Conservation (phyloP, 2,888 invertebrate genomes). For the Steinernema hermaphroditum region DNA sequence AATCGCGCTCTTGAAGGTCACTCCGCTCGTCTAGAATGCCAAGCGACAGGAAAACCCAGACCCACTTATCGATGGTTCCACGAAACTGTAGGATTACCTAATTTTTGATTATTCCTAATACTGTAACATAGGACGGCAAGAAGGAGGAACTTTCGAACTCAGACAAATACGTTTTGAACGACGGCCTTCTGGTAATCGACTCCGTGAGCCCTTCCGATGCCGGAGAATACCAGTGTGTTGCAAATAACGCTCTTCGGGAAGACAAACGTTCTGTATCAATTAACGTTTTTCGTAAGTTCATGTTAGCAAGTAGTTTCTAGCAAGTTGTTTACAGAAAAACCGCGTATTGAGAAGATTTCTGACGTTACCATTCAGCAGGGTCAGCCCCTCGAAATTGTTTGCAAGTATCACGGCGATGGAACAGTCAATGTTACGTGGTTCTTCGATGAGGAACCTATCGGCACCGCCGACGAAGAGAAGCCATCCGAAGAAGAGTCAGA, state of each 20-base stretch:
- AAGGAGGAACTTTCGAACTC: slow-evolving; percentile 45
- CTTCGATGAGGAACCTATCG: slow-evolving; percentile 18
- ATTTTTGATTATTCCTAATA: neutral
- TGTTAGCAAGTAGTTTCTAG: neutral
- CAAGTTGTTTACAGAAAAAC: neutral
- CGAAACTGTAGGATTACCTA: neutral
- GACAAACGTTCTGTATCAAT: slow-evolving; percentile 43
- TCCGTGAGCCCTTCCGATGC: slow-evolving; percentile 50
- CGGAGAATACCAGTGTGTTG: slow-evolving; percentile 52
- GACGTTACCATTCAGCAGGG: slow-evolving; percentile 6
- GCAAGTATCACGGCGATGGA: neutral
- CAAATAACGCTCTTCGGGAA: slow-evolving; percentile 54
- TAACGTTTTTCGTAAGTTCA: slow-evolving; percentile 49
- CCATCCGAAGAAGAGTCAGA: neutral
- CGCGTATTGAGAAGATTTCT: neutral
- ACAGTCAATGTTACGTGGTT: slow-evolving; percentile 13
- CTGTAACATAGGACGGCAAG: slow-evolving; percentile 2
- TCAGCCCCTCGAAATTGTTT: neutral
- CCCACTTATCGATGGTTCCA: slow-evolving; percentile 57
- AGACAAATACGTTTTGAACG: slow-evolving; percentile 45
- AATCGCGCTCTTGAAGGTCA: slow-evolving; percentile 53
- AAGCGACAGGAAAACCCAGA: slow-evolving; percentile 55
- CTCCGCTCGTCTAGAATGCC: slow-evolving; percentile 53
- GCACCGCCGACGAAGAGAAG: too few relatives aligned
- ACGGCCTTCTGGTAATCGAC: slow-evolving; percentile 44